Base-by-base conservation (phyloP, 2,888 invertebrate species). In the Nomada fucata region DNA sequence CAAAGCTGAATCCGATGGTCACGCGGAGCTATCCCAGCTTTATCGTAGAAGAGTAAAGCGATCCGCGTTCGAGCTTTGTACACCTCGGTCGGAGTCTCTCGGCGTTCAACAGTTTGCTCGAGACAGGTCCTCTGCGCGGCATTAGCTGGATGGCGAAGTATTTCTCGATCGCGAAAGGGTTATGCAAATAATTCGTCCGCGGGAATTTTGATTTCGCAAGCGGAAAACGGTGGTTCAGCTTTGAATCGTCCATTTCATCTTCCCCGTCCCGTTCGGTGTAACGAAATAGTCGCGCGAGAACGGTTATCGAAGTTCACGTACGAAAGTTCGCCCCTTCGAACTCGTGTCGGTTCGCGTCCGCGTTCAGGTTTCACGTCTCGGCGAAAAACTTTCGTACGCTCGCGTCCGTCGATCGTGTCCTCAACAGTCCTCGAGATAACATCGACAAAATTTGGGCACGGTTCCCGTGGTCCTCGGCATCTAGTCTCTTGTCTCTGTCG, bases 381-480 rank as follows among this genome's bases (percentile, higher is more conserved):
- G n/a, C 10, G 18, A 42, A 42, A 61, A 11, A 61, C 52, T 63
- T 59, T 13, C 65, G 63, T 60, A 83, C 72, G 76, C 75, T 78
- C 44, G 23, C 60, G 59, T 80, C 79, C 29, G 86, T 71, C 60
- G 80, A 57, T 18, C 69, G 77, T 20, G 73, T 61, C 11, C 65
- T 81, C 44, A 65, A 42, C 44, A 73, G 94, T 47, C 65, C 72
- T 55, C 68, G 76, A 29, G 82, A 70, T 50, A 79, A 64, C 61
- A 94, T 94, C 95, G 84, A 79, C 88, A 95, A 89, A 95, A 94
- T 92, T 50, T 60, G 55, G 47, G n/a, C 70, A 15, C 70, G 63
- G 57, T 72, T 29, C 44, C 59, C 77, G 95, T 59, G 57, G 57
- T 72, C 23, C 44, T 59, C 77, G 95, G 93, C 92, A 95, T 83